Evolutionary conservation across 2,888 invertebrate genomes (phyloP), one percentile per base, ranked within the genome.

Genomic region (Lamproptera curius): DNA sequence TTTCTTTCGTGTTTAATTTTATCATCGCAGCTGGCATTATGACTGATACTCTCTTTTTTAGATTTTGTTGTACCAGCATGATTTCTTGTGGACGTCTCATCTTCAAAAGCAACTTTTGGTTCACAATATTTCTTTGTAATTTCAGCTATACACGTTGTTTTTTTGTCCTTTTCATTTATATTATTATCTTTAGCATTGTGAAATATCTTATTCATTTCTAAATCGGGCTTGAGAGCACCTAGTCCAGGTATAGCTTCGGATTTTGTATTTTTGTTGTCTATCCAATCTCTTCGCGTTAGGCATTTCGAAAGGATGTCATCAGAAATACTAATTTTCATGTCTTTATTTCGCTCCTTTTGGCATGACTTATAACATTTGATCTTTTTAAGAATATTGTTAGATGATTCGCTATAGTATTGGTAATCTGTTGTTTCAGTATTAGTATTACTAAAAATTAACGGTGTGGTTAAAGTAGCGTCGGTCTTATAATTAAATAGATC

Each of bases 241-340:
- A 28, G n/a, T 28, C 28, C 62, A 6, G 55, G 61, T 8, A 65
- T 64, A 2, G 42, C 54, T 45, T 74, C 70, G 0, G 74, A 70
- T 56, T 61, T 69, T 1, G 48, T 51, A 2, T 69, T 63, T 15
- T 73, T 63, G 39, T 43, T 49, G n/a, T 49, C 48, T 3, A 59
- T 69, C 86, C 86, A 86, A 41, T 78, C 73, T 9, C 86, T 61
- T 52, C 85, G 67, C 2, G 72, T 82, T 3, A 86, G 34, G 50
- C 82, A 86, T 66, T 86, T 87, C 0, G 79, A 70, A 31, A 87
- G 50, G 11, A 86, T 83, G 55, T 86, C 86, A 47, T 87, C 86
- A 0, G 86, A 84, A 65, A 83, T 67, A 44, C 77, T 73, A 1
- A 68, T 53, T 56, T 78, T 77, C 0, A 63, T 51, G 8, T 68